Evolutionary conservation across 2,888 invertebrate species (phyloP), one percentile per base, ranked within the genome.

Genomic region (Augochlorella aurata): DNA sequence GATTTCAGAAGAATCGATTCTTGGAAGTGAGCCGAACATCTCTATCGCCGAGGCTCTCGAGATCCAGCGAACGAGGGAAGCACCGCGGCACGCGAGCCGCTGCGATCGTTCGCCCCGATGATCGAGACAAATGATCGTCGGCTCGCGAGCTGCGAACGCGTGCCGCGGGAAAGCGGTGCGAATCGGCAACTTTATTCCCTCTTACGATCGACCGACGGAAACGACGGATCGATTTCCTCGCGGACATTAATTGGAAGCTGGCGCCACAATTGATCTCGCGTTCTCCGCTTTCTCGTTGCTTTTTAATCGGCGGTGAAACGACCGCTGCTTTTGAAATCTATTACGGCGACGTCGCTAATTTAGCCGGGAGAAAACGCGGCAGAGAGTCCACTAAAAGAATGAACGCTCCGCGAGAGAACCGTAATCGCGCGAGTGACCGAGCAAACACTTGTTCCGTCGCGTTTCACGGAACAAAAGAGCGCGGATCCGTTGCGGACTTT

Each of bases 141-240:
- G 14, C 14, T 10, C 47, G 47, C 47, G 47, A 49, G 10, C 29
- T 18, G 47, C 8, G 75, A 65, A 50, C 71, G 49, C 54, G 50
- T 69, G 52, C 29, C 45, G 45, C 73, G 83, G 65, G 87, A 86
- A 87, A 87, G 87, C 82, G 84, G 82, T 78, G 82, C 86, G 74
- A 80, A 84, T 80, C 82, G 74, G 44, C 68, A 49, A 24, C 79
- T 74, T 78, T 69, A 45, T 71, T 65, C 63, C 49, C 18, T 2
- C n/a, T 74, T 50, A 58, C 38, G 38, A 38, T 38, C 38, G 7
- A 72, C 63, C 7, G 72, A 72, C 65, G 44, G 67, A 77, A 82
- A 79, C 71, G 75, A 54, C 54, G 47, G 61, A 84, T 74, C 16
- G 24, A 73, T 63, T 72, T 68, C 70, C 76, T 58, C 76, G 70